These are phyloP conservation scores for Anabas testudineus DNA, from an alignment of 2,797 vertebrate species.

Conservation along the genomic window DNA sequence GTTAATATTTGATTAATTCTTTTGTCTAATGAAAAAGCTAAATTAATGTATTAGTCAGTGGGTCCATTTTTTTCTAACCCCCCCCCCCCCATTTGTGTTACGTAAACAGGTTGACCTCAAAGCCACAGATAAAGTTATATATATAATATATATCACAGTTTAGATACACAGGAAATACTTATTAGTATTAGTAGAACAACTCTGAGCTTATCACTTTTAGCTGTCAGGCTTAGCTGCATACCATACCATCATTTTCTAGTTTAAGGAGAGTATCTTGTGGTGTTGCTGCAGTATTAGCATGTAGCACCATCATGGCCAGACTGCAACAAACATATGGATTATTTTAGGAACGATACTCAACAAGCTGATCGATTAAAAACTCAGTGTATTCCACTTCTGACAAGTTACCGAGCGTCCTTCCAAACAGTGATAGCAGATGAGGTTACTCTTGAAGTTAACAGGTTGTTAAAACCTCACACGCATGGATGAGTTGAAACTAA, in stretches of 20 bases:
- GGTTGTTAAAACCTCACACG: not conserved
- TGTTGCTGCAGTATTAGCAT: not conserved
- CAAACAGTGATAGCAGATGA: not conserved
- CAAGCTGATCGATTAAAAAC: constrained; percentile 14
- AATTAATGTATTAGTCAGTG: not conserved
- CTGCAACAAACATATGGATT: too few species aligned
- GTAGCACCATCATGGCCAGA: not conserved
- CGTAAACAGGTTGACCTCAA: too few species aligned
- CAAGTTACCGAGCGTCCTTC: constrained; percentile 10
- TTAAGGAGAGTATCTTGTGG: too few species aligned
- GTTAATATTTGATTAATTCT: not conserved
- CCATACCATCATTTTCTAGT: not conserved
- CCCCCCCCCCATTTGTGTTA: too few species aligned
- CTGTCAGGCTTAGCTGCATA: not conserved
- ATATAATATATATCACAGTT: too few species aligned
- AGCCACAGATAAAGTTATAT: too few species aligned
- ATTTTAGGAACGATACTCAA: not conserved
- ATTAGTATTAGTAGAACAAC: not conserved
- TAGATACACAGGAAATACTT: too few species aligned
- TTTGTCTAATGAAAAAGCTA: not conserved
- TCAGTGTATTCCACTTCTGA: not conserved
- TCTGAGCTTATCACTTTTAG: not conserved
- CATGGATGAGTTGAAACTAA: constrained; percentile 13
- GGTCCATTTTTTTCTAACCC: not conserved
- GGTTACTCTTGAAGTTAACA: constrained; percentile 3